These are phyloP conservation scores for Schizaphis graminum DNA, from an alignment of 2,888 invertebrate genomes.

Conservation along the genomic window DNA sequence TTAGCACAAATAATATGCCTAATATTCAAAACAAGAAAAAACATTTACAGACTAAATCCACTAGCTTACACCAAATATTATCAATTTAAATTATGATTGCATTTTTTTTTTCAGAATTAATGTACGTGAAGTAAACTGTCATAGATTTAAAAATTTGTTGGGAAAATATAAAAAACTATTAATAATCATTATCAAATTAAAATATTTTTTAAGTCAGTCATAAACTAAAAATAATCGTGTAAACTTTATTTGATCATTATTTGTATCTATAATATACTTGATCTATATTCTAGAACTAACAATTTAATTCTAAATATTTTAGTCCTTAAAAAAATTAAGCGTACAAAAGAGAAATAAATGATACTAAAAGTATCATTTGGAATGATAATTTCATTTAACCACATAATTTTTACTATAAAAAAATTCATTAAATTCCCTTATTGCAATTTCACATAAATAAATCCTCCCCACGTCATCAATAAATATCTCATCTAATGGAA, in stretches of 20 bases:
- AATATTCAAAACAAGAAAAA: background rate
- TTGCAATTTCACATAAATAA: background rate
- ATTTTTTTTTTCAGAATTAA: background rate
- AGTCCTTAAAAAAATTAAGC: background rate
- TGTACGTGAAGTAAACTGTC: background rate
- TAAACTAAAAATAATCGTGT: background rate
- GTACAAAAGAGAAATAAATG: too few relatives aligned
- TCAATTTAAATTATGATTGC: background rate
- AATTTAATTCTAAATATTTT: background rate
- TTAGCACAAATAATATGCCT: background rate
- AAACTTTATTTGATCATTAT: background rate
- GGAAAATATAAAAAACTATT: background rate
- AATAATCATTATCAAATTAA: background rate
- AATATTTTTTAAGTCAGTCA: background rate
- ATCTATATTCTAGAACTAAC: background rate
- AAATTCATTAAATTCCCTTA: background rate
- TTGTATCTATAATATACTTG: background rate
- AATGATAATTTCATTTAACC: background rate
- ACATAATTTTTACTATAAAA: background rate
- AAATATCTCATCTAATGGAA: background rate
- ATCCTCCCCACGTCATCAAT: fast-evolving
- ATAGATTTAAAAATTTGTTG: background rate
- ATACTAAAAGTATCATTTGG: background rate
- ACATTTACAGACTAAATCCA: background rate
- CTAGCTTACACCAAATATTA: background rate